Conservation (phyloP, 2,113 vertebrate genomes). For the Anarhynchus alexandrinus region DNA sequence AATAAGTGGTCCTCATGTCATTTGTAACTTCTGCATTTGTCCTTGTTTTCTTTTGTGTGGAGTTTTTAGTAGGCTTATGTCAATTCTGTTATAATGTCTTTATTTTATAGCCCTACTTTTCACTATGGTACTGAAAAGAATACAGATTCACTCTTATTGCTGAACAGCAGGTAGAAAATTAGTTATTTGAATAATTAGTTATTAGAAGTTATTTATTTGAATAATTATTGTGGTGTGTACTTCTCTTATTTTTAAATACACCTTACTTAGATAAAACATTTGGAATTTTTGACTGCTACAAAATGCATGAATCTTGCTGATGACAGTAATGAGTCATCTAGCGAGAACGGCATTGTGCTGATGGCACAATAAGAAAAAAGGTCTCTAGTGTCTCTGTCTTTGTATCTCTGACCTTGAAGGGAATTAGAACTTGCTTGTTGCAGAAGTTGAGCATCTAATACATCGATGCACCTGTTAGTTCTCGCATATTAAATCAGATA, state of each 20-base stretch:
- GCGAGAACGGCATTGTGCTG: constrained; percentile 14
- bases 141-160: not conserved
- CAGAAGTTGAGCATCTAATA: constrained; percentile 67
- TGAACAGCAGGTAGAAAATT: not conserved
- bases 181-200: not conserved
- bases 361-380: constrained; percentile 8
- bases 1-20: not conserved
- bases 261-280: not conserved
- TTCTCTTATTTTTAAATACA: constrained; percentile 43
- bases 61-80: not conserved
- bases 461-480: constrained; percentile 47
- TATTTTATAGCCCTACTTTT: constrained; percentile 9
- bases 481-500: constrained; percentile 33
- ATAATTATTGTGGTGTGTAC: constrained; percentile 10
- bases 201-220: not conserved
- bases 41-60: not conserved
- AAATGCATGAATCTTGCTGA: constrained; percentile 25
- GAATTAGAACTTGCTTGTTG: constrained; percentile 58
- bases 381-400: constrained; percentile 40
- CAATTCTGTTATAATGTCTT: not conserved
- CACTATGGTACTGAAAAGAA: not conserved
- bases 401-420: constrained; percentile 67
- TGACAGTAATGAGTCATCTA: constrained; percentile 50
- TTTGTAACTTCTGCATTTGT: not conserved
- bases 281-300: constrained; percentile 40